These are phyloP conservation scores for Megalurothrips usitatus DNA, from an alignment of 2,888 invertebrate species.

Conservation along the genomic window DNA sequence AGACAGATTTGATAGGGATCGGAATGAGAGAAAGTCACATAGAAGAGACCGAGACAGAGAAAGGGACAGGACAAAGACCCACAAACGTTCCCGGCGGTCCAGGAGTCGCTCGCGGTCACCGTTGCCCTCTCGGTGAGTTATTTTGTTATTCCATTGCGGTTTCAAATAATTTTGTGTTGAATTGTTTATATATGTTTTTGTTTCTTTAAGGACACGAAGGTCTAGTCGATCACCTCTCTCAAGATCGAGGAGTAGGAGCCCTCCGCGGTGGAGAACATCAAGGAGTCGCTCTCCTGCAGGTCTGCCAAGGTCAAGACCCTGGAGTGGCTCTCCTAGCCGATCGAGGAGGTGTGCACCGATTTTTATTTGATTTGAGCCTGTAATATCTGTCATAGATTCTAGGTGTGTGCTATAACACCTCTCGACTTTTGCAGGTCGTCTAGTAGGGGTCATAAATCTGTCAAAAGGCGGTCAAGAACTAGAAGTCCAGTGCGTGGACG, in stretches of 20 bases:
- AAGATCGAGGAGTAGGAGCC: background rate
- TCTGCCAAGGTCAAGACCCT: background rate
- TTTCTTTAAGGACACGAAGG: background rate
- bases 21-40: slow-evolving; percentile 36
- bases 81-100: slow-evolving; percentile 21
- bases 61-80: slow-evolving; percentile 31
- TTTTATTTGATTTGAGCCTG: background rate
- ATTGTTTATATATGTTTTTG: background rate
- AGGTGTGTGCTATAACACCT: background rate
- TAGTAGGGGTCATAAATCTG: slow-evolving; percentile 15
- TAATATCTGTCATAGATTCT: background rate
- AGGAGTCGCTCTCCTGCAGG: slow-evolving; percentile 2
- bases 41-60: slow-evolving; percentile 28
- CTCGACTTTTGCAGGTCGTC: background rate
- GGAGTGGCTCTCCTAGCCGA: background rate
- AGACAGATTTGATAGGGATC: slow-evolving; percentile 34
- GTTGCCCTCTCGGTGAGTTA: background rate
- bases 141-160: background rate
- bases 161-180: background rate
- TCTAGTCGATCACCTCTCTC: slow-evolving; percentile 1
- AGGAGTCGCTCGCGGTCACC: background rate
- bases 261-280: background rate
- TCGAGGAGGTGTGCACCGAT: background rate
- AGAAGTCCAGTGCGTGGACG: background rate
- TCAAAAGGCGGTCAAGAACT: background rate